phyloP scores from a whole-genome alignment of 1,140 invertebrate species.

The Trichogramma pretiosum region DNA sequence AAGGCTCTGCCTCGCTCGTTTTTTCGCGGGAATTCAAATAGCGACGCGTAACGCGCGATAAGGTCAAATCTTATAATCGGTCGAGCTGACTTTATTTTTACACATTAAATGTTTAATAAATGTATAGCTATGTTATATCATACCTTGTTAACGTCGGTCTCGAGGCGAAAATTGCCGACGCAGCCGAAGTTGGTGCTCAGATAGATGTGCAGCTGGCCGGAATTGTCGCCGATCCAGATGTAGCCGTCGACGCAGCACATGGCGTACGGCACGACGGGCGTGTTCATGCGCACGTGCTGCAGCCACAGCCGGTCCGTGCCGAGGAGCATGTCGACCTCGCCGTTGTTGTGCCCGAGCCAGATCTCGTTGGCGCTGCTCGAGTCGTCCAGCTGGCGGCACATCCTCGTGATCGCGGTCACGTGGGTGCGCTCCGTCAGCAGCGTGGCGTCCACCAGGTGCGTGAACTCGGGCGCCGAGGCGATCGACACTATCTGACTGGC shows the following conservation, averaged over 20 bases:
- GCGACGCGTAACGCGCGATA: too few relatives aligned
- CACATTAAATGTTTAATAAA: too few relatives aligned
- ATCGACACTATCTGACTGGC: slow-evolving; percentile 90
- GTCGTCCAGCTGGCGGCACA: slow-evolving; percentile 31
- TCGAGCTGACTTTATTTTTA: too few relatives aligned
- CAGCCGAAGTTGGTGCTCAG: slow-evolving; percentile 41
- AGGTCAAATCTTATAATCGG: too few relatives aligned
- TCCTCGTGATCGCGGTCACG: slow-evolving; percentile 48
- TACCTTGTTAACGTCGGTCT: slow-evolving; percentile 39
- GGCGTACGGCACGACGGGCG: slow-evolving; percentile 52
- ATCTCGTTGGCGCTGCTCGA: slow-evolving; percentile 49
- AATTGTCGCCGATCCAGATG: slow-evolving; percentile 81
- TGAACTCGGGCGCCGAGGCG: slow-evolving; percentile 85
- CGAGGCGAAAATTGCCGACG: slow-evolving; percentile 44
- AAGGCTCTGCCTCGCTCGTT: too few relatives aligned
- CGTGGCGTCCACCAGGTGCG: slow-evolving; percentile 75
- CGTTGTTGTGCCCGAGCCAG: slow-evolving; percentile 64
- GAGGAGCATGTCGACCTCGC: slow-evolving; percentile 58
- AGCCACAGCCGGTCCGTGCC: slow-evolving; percentile 51
- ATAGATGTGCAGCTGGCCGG: slow-evolving; percentile 72
- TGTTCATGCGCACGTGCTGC: slow-evolving; percentile 48
- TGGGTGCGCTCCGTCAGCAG: slow-evolving; percentile 52
- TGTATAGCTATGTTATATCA: neutral
- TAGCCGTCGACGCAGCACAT: slow-evolving; percentile 59
- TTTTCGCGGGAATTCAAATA: too few relatives aligned